Evolutionary conservation across 2,888 invertebrate genomes (phyloP), one percentile per base, ranked within the genome.

Genomic region (Prenolepis imparis): DNA sequence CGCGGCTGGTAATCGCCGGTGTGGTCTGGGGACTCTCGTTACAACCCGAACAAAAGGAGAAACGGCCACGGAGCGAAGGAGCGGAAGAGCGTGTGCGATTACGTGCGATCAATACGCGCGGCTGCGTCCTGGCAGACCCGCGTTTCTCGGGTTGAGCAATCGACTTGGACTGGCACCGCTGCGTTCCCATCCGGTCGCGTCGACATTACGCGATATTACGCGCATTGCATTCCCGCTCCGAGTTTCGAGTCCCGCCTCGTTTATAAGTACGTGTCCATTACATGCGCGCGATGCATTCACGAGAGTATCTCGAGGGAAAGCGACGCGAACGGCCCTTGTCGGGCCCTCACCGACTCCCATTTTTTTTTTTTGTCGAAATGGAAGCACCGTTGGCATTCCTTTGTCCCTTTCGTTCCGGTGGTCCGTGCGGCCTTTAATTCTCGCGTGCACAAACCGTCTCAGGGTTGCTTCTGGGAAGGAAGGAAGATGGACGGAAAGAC

Each of bases 71-170:
- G 28, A 28, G 80, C 41, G 82, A 55, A 57, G 73, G 39, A 86
- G 57, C 78, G 78, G 89, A 86, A 88, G 82, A 84, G 85, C 84
- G 82, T 67, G 83, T 67, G 83, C 80, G 88, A 89, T 89, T 86
- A 86, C 67, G 73, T 64, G 64, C 75, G 64, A 84, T 83, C 89
- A 84, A 81, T 81, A 87, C 83, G 78, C 63, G 75, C 83, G 85
- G 84, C 77, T 83, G 85, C 82, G 82, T 85, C 87, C 82, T 75
- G 75, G 75, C 28, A 39, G 32, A 36, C 88, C 67, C 61, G 59
- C 82, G 90, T 90, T 90, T 90, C 87, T 86, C 84, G 85, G 55
- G 70, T 90, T 90, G 88, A 84, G 90, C 90, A 90, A 90, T 90
- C 88, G 87, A 74, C 84, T 82, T 64, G 77, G 80, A 57, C 73